Evolutionary conservation across 2,797 vertebrate species (phyloP).

Genomic region (Cichlasoma orientale): DNA sequence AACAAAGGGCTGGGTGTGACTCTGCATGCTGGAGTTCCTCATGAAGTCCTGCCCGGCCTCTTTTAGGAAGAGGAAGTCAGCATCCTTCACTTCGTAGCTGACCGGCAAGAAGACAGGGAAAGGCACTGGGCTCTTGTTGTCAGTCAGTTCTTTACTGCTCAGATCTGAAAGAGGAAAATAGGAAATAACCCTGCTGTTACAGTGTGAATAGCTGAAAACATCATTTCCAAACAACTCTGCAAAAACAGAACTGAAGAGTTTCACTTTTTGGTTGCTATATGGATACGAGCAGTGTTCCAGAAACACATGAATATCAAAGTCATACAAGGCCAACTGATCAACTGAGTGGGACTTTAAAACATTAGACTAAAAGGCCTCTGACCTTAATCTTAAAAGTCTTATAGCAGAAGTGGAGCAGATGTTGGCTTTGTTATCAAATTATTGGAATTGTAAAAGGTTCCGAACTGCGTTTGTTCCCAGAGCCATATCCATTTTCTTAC

Average conservation of each 20-base stretch:
- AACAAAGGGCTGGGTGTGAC: slow-evolving; percentile 90
- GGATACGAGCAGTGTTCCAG: not conserved
- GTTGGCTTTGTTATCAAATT: not conserved
- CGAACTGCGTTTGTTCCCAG: not conserved
- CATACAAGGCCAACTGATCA: slow-evolving; percentile 53
- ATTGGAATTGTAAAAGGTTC: not conserved
- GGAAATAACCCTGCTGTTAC: not conserved
- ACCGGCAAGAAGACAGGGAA: slow-evolving; percentile 90
- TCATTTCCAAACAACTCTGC: not conserved
- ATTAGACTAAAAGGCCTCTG: slow-evolving; percentile 62
- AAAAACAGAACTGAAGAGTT: not conserved
- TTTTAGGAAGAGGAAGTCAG: slow-evolving; percentile 90
- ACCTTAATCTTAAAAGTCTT: slow-evolving; percentile 52
- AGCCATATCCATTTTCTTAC: not conserved
- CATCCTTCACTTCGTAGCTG: slow-evolving; percentile 86
- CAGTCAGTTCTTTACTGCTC: slow-evolving; percentile 85
- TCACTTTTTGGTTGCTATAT: not conserved
- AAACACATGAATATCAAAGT: slow-evolving; percentile 21
- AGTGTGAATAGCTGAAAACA: not conserved
- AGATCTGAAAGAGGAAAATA: slow-evolving; percentile 78
- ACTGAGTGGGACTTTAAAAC: slow-evolving; percentile 54
- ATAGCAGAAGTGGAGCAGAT: slow-evolving; percentile 4
- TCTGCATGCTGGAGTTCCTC: slow-evolving; percentile 94
- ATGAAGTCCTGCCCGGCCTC: slow-evolving; percentile 95
- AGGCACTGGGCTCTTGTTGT: slow-evolving; percentile 84